Base-by-base conservation (phyloP, 1,140 invertebrate species). In the Trichonephila clavata region DNA sequence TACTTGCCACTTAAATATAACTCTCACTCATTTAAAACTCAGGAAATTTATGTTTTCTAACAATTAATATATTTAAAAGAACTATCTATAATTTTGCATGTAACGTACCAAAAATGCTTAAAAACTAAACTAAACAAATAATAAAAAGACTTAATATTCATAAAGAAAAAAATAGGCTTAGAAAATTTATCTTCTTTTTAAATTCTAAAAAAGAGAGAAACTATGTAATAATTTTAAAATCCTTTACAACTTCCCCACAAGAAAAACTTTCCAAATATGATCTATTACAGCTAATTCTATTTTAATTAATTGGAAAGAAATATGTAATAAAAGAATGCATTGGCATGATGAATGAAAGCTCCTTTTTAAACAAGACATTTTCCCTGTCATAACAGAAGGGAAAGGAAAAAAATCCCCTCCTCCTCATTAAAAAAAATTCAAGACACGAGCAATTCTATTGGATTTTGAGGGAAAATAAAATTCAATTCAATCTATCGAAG, bases 401-500 rank as follows among this genome's bases (percentile, higher is more conserved):
- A 68, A 10, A 24, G 71, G 24, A 77, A 89, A 77, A n/a, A 59
- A 16, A 39, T 32, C 20, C 43, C 50, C 50, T 57, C 32, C 86
- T 32, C 43, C 86, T 87, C 39, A 77, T 89, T 71, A 89, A 71
- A 65, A 92, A 92, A 92, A 57, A 90, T 89, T 21, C 27, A 18
- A n/a, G 32, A 80, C 65, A 80, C 68, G 43, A 68, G 77, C 80
- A 83, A 87, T 92, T 84, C 71, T 63, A 60, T 80, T 90, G 50
- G 61, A 84, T 92, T 83, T 88, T 88, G 68, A 65, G 71, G 65
- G 63, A 93, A 93, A 92, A 39, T 77, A 87, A 93, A 93, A 93
- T 93, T 93, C 86, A 77, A 93, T 93, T 93, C 80, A 93, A 93
- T 93, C 92, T 93, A 65, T 87, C 92, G 86, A 87, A 93, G 63